These are phyloP conservation scores for Rhynchonycteris naso DNA, from an alignment of 2,797 vertebrate species.

Conservation along the genomic window DNA sequence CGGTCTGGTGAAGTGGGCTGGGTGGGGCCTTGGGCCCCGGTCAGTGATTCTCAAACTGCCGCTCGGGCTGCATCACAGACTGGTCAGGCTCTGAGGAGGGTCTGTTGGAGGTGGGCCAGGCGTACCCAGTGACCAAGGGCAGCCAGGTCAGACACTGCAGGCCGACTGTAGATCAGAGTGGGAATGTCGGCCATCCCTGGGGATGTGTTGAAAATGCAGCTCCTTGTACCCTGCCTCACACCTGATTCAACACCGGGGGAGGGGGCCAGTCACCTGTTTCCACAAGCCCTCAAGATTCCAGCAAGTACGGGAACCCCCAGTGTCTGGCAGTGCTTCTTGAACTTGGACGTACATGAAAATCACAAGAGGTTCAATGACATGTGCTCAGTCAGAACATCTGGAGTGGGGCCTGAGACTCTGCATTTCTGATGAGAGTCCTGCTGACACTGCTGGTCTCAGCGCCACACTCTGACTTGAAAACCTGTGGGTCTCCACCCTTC, in stretches of 20 bases:
- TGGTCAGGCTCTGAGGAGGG: not conserved
- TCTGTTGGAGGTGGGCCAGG: not conserved
- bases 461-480: fast-evolving
- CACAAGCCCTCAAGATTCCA: not conserved
- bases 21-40: fast-evolving
- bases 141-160: not conserved
- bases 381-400: not conserved
- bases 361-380: not conserved
- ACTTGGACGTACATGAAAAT: fast-evolving
- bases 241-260: no score
- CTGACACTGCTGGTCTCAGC: not conserved
- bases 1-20: not conserved
- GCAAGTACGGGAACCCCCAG: not conserved
- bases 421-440: not conserved
- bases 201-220: not conserved
- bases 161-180: not conserved
- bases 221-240: no score
- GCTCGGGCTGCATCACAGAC: fast-evolving
- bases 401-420: not conserved
- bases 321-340: not conserved
- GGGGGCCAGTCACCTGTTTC: not conserved
- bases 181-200: fast-evolving
- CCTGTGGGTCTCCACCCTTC: not conserved
- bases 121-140: not conserved
- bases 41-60: not conserved